Evolutionary conservation across 2,888 invertebrate species (phyloP), one percentile per base, ranked within the genome.

Genomic region (Agonopterix subpropinquella): DNA sequence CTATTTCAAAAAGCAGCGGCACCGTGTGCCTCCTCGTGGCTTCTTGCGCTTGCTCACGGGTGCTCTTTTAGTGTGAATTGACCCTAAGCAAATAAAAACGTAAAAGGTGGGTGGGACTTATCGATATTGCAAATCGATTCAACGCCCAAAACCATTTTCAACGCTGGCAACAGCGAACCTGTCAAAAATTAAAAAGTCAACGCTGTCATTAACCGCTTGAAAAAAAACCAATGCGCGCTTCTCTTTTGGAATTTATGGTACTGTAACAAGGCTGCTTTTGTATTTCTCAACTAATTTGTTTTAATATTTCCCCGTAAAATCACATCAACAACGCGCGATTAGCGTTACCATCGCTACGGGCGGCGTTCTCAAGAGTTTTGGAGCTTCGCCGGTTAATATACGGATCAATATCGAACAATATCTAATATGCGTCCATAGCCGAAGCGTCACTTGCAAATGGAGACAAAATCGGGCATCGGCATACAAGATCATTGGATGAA

Each of bases 191-290:
- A 73, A 72, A 80, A 82, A 80, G 67, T 62, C 65, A 62, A 64
- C 57, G 64, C 85, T 85, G 86, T 84, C 87, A 86, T 80, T 83
- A 82, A 74, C 79, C 74, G 65, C 68, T 67, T 66, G 64, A 80
- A 84, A 87, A 86, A 82, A 84, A 86, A 82, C 64, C 70, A 82
- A 78, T 77, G 80, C 86, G 85, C 82, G 84, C 86, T 87, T 87
- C 88, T 86, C 87, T 87, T 86, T 85, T 88, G 88, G 87, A 85
- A 87, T 88, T 88, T 88, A 88, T 87, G 83, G 81, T 80, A 77
- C 79, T 69, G 87, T 83, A 86, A 87, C 88, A 88, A 88, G 88
- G 87, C 86, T 88, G 70, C 83, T 87, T 84, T 88, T 86, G 86
- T 87, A 73, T 82, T 84, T 78, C 77, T 72, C 74, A 59, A 57